Evolutionary conservation across 2,888 invertebrate species (phyloP).

Genomic region (Euproctis similis): DNA sequence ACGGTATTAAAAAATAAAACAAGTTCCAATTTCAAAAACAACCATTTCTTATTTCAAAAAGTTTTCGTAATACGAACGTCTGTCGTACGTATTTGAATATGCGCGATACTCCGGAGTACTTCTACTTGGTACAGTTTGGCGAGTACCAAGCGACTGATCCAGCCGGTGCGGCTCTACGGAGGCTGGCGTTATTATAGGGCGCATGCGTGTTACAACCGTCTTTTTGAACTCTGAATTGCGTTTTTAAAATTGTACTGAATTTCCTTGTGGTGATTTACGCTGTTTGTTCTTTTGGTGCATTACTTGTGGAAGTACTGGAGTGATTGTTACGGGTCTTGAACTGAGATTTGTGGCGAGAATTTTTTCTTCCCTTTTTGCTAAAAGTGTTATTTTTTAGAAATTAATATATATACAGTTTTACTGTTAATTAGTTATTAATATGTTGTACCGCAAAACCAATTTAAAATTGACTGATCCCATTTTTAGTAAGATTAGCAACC

Average conservation of each 20-base stretch:
- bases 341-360: too few relatives aligned
- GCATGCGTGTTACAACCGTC: slow-evolving; percentile 34
- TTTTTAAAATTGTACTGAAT: slow-evolving; percentile 38
- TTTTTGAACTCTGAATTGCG: slow-evolving; percentile 7
- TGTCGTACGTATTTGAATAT: slow-evolving; percentile 15
- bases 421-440: too few relatives aligned
- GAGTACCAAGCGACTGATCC: slow-evolving; percentile 31
- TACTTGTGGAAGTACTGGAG: too few relatives aligned
- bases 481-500: too few relatives aligned
- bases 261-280: slow-evolving; percentile 35
- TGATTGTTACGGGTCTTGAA: too few relatives aligned
- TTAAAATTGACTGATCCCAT: too few relatives aligned
- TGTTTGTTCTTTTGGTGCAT: slow-evolving; percentile 33
- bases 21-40: slow-evolving; percentile 22
- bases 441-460: too few relatives aligned
- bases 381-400: too few relatives aligned
- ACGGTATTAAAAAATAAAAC: slow-evolving; percentile 11
- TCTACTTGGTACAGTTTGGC: slow-evolving; percentile 19
- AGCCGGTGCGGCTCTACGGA: slow-evolving; percentile 17
- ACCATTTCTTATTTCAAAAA: slow-evolving; percentile 21
- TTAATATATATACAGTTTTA: too few relatives aligned
- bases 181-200: slow-evolving; percentile 26
- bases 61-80: slow-evolving; percentile 27
- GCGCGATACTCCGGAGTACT: slow-evolving; percentile 16
- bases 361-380: too few relatives aligned